These are phyloP conservation scores for Drosophila kikkawai DNA, from an alignment of 1,140 invertebrate genomes.

Conservation along the genomic window DNA sequence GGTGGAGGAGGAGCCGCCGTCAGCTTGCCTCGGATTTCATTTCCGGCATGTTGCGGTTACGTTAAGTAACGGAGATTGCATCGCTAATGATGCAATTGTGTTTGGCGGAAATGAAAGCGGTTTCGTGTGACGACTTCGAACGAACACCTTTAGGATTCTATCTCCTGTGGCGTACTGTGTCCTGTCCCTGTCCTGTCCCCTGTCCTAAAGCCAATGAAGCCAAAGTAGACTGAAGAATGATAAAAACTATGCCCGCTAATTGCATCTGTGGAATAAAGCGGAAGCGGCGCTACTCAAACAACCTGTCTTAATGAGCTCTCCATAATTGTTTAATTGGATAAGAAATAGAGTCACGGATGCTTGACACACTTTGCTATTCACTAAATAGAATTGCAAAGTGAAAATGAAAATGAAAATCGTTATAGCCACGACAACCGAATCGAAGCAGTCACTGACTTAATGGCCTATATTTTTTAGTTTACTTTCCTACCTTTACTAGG, in stretches of 20 bases:
- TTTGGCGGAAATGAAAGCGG: slow-evolving; percentile 81
- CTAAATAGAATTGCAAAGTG: not conserved
- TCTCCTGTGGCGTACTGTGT: not conserved
- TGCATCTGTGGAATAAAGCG: slow-evolving; percentile 48
- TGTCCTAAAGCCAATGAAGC: slow-evolving; percentile 47
- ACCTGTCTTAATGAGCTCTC: slow-evolving; percentile 45
- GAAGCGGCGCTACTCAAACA: slow-evolving; percentile 33
- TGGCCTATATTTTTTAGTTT: slow-evolving; percentile 5
- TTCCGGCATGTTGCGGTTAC: slow-evolving; percentile 82
- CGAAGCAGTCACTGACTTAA: slow-evolving; percentile 2
- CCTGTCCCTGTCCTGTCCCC: too few relatives aligned
- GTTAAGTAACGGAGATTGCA: slow-evolving; percentile 83
- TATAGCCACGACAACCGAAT: slow-evolving; percentile 1
- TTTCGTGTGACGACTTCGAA: slow-evolving; percentile 74
- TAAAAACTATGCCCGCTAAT: slow-evolving; percentile 65
- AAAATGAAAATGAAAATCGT: not conserved
- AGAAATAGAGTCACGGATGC: slow-evolving; percentile 51
- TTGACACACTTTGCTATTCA: slow-evolving; percentile 39
- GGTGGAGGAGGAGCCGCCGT: slow-evolving; percentile 38
- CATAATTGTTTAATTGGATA: slow-evolving; percentile 63
- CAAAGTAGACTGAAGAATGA: slow-evolving; percentile 28
- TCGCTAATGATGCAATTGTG: slow-evolving; percentile 83
- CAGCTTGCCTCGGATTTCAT: slow-evolving; percentile 79
- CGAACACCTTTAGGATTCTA: slow-evolving; percentile 23
- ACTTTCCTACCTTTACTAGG: slow-evolving; percentile 9